Evolutionary conservation across 1,140 invertebrate species (phyloP).

Genomic region (Drosophila takahashii): DNA sequence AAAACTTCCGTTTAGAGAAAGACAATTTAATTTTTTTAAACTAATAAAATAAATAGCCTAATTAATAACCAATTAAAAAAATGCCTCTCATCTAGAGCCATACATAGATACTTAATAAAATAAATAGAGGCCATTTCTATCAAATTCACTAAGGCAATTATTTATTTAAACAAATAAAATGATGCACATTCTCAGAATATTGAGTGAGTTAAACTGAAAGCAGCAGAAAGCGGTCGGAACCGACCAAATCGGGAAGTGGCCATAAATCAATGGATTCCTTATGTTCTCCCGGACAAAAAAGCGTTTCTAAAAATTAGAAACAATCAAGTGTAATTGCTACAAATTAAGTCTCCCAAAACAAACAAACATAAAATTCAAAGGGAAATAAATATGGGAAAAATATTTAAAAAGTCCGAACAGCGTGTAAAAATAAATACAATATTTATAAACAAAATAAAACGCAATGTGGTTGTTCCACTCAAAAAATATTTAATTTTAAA

Average conservation of each 20-base stretch:
- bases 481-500: slow-evolving; percentile 17
- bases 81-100: no score
- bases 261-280: slow-evolving; percentile 4
- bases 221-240: slow-evolving; percentile 6
- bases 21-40: no score
- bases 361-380: neutral
- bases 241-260: neutral
- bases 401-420: no score
- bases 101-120: no score
- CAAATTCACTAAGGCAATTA: neutral
- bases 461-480: neutral
- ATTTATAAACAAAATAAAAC: neutral
- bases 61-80: no score
- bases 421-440: no score
- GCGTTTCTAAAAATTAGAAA: neutral
- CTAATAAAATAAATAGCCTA: no score
- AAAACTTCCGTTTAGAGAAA: no score
- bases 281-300: neutral
- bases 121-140: slow-evolving; percentile 1
- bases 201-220: neutral
- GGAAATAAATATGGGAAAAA: neutral
- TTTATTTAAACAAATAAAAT: neutral
- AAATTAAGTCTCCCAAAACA: neutral
- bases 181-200: neutral
- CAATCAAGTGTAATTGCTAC: slow-evolving; percentile 1